Evolutionary conservation across 2,888 invertebrate genomes (phyloP).

Genomic region (Cyrtodaria siliqua): DNA sequence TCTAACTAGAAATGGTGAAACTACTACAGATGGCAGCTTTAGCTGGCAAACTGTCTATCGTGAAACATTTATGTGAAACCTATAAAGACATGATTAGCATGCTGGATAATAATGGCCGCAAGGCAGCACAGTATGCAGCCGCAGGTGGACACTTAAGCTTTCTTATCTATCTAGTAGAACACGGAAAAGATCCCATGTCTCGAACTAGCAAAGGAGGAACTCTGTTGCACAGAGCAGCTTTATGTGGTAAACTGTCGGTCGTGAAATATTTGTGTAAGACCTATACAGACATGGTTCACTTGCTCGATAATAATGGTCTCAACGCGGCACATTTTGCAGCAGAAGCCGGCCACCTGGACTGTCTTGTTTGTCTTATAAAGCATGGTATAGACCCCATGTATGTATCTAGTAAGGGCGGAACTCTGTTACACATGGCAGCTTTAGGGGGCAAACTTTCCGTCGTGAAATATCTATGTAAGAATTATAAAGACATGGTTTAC

Average conservation of each 20-base stretch:
- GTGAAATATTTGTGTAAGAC: constrained; percentile 40
- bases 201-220: constrained; percentile 53
- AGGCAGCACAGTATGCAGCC: constrained; percentile 44
- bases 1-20: too few relatives aligned
- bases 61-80: constrained; percentile 26
- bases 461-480: too few relatives aligned
- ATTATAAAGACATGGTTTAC: too few relatives aligned
- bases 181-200: constrained; percentile 33
- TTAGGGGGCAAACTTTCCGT: too few relatives aligned
- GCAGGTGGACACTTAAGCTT: constrained; percentile 41
- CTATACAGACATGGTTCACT: constrained; percentile 32
- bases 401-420: too few relatives aligned
- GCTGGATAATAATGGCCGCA: constrained; percentile 46
- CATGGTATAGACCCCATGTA: too few relatives aligned
- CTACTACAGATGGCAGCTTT: too few relatives aligned
- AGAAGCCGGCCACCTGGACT: too few relatives aligned
- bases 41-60: constrained; percentile 36
- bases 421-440: too few relatives aligned
- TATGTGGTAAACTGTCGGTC: constrained; percentile 38
- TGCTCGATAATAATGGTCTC: too few relatives aligned
- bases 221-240: constrained; percentile 52
- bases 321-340: too few relatives aligned
- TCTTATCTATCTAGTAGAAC: constrained; percentile 24
- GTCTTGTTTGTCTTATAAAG: too few relatives aligned
- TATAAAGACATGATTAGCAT: constrained; percentile 29